Evolutionary conservation across 1,140 invertebrate species (phyloP).

Genomic region (Drosophila kikkawai): DNA sequence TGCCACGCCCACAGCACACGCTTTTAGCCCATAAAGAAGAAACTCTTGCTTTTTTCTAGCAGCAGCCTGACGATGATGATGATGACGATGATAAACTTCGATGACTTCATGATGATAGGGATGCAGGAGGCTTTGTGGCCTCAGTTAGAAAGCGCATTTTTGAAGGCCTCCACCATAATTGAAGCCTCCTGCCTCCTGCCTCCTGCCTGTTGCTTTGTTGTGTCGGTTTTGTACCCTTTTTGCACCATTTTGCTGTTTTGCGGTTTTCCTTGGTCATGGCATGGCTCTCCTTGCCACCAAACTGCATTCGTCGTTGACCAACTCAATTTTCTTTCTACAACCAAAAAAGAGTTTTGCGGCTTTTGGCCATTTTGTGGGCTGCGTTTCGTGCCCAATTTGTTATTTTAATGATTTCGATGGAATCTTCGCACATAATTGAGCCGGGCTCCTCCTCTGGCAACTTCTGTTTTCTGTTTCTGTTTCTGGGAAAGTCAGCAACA

Average conservation of each 20-base stretch:
- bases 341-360: conserved; percentile 55
- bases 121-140: conserved; percentile 18
- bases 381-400: conserved; percentile 80
- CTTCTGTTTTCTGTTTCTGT: conserved; percentile 45
- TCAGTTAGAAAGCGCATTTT: conserved; percentile 44
- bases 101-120: conserved; percentile 70
- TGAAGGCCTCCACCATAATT: conserved; percentile 33
- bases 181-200: conserved; percentile 26
- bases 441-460: conserved; percentile 29
- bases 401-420: conserved; percentile 84
- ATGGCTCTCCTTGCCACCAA: neutral
- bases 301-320: conserved; percentile 33
- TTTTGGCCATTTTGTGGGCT: conserved; percentile 61
- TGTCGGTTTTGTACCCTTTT: conserved; percentile 66
- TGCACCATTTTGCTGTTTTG: conserved; percentile 69
- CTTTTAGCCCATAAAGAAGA: conserved; percentile 67
- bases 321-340: conserved; percentile 40
- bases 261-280: conserved; percentile 46
- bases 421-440: conserved; percentile 70
- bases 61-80: conserved; percentile 31
- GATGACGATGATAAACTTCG: conserved; percentile 76
- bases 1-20: conserved; percentile 67
- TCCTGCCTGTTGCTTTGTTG: neutral
- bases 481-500: conserved; percentile 33
- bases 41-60: conserved; percentile 50